Evolutionary conservation across 2,113 vertebrate species (phyloP).

Genomic region (Indicator indicator): DNA sequence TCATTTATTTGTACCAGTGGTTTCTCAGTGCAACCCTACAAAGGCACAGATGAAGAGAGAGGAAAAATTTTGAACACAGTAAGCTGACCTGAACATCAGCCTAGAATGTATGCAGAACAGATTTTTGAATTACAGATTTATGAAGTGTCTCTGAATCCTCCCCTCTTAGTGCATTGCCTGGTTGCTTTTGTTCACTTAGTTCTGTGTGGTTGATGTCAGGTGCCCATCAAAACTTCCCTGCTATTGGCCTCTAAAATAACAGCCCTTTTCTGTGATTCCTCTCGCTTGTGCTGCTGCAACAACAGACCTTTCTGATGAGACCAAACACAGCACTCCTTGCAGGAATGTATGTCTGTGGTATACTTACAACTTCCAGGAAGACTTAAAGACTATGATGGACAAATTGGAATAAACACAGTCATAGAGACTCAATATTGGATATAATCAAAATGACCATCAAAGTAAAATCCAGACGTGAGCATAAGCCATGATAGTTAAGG

Average conservation of each 20-base stretch:
- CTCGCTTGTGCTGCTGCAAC: not conserved
- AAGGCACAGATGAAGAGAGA: not conserved
- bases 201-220: not conserved
- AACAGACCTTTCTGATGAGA: not conserved
- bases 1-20: not conserved
- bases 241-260: not conserved
- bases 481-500: not conserved
- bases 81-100: not conserved
- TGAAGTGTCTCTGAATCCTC: not conserved
- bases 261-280: not conserved
- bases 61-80: not conserved
- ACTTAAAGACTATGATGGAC: not conserved
- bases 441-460: not conserved
- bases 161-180: not conserved
- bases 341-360: not conserved
- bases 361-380: not conserved
- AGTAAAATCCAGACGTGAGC: not conserved
- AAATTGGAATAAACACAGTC: not conserved
- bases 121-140: slow-evolving; percentile 2
- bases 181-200: not conserved
- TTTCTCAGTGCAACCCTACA: not conserved
- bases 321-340: not conserved
- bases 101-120: not conserved
- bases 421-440: not conserved
- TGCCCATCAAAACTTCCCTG: not conserved